Percentiles rank a stretch among this genome's conserved stretches.
phyloP scores from a whole-genome alignment of 1,140 invertebrate genomes.

The Arctopsyche grandis region DNA sequence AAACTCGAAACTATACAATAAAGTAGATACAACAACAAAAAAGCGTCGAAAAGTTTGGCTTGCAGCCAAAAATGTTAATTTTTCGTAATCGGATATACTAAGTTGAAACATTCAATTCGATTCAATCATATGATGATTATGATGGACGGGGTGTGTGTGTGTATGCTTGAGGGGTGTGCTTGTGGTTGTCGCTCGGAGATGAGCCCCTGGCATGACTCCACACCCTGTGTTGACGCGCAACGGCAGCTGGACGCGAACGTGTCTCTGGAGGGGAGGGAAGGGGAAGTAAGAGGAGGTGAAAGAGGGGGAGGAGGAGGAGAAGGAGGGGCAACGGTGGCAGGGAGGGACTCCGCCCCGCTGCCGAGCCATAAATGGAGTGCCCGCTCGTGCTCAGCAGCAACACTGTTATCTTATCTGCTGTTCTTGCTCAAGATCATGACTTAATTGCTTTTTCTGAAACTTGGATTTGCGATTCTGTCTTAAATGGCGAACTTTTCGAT shows the following conservation, averaged over 20 bases:
- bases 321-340: background rate
- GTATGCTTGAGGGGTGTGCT: too few relatives aligned
- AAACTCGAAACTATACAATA: too few relatives aligned
- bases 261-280: background rate
- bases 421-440: too few relatives aligned
- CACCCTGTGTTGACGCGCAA: background rate
- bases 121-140: too few relatives aligned
- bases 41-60: too few relatives aligned
- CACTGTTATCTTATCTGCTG: background rate
- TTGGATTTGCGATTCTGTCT: too few relatives aligned
- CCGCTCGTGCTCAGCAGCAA: background rate
- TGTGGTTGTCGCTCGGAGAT: background rate
- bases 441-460: too few relatives aligned
- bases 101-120: too few relatives aligned
- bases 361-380: constrained; percentile 27
- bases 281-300: background rate
- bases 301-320: background rate
- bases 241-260: background rate
- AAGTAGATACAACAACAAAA: too few relatives aligned
- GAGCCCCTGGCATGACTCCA: background rate
- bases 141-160: too few relatives aligned
- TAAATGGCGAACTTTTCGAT: too few relatives aligned
- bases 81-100: background rate
- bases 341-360: constrained; percentile 5
- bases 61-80: background rate